phyloP scores from a whole-genome alignment of 2,113 vertebrate genomes.

The Herpetotheres cachinnans region DNA sequence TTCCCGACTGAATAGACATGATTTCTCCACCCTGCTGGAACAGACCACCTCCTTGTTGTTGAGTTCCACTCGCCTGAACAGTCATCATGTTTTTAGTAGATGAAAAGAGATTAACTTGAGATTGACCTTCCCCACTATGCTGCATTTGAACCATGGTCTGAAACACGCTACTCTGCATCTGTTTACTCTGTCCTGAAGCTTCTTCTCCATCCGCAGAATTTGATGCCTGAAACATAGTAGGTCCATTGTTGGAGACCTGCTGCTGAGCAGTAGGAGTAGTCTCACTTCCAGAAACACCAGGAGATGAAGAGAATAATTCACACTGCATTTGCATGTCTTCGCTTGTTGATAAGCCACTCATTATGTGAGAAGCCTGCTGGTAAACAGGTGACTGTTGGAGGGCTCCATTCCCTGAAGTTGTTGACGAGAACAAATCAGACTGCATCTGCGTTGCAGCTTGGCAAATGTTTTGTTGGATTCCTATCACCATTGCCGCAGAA shows the following conservation, averaged over 20 bases:
- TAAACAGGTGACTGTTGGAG: conserved; percentile 80
- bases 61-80: conserved; percentile 71
- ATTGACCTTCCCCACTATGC: conserved; percentile 74
- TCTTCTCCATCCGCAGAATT: conserved; percentile 74
- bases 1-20: conserved; percentile 86
- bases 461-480: conserved; percentile 81
- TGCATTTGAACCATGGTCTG: conserved; percentile 85
- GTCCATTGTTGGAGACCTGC: conserved; percentile 74
- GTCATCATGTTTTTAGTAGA: conserved; percentile 78
- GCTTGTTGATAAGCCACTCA: conserved; percentile 62
- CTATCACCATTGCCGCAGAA: conserved; percentile 80
- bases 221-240: conserved; percentile 78
- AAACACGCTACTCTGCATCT: conserved; percentile 78
- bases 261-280: conserved; percentile 72
- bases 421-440: conserved; percentile 85
- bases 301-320: conserved; percentile 81
- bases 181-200: conserved; percentile 72
- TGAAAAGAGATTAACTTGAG: conserved; percentile 83
- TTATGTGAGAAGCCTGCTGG: conserved; percentile 76
- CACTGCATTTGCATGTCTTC: conserved; percentile 92
- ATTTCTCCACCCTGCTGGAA: conserved; percentile 90
- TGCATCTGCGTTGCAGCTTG: conserved; percentile 80
- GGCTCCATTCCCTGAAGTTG: conserved; percentile 67
- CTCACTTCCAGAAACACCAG: conserved; percentile 78
- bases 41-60: conserved; percentile 84